Conservation (phyloP, 1,140 invertebrate species). For the Chrysomallon squamiferum region DNA sequence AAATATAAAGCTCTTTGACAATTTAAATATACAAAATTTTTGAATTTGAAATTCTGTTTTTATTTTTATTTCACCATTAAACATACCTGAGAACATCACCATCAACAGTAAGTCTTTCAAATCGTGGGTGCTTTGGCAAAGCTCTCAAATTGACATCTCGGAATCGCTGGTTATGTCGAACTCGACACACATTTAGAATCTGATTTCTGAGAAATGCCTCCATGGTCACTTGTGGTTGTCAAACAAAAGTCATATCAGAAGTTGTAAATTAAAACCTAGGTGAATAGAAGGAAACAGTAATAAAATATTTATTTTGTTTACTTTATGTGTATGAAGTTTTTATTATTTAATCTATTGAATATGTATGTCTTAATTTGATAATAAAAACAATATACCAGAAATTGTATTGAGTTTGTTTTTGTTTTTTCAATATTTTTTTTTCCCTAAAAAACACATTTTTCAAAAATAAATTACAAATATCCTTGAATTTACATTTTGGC, state of each 20-base stretch:
- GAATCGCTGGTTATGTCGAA: not conserved
- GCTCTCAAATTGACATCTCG: constrained; percentile 12
- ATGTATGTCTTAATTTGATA: not conserved
- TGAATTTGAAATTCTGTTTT: no score
- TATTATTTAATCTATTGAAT: not conserved
- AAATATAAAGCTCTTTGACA: no score
- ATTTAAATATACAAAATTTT: no score
- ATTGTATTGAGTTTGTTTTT: not conserved
- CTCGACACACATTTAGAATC: constrained; percentile 10
- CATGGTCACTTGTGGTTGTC: not conserved
- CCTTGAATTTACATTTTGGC: no score
- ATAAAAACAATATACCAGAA: not conserved
- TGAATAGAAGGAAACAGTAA: not conserved
- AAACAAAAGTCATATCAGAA: not conserved
- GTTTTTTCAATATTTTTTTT: not conserved
- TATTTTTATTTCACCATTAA: no score
- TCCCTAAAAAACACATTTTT: no score
- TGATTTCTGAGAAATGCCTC: constrained; percentile 13
- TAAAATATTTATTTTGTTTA: not conserved
- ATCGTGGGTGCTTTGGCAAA: constrained; percentile 20
- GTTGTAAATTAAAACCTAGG: not conserved
- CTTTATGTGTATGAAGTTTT: not conserved
- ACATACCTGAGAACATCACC: constrained; percentile 47
- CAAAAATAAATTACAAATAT: no score
- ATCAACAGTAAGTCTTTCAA: constrained; percentile 39